These are phyloP conservation scores for Saccopteryx leptura DNA, from an alignment of 2,113 vertebrate species.

Conservation along the genomic window DNA sequence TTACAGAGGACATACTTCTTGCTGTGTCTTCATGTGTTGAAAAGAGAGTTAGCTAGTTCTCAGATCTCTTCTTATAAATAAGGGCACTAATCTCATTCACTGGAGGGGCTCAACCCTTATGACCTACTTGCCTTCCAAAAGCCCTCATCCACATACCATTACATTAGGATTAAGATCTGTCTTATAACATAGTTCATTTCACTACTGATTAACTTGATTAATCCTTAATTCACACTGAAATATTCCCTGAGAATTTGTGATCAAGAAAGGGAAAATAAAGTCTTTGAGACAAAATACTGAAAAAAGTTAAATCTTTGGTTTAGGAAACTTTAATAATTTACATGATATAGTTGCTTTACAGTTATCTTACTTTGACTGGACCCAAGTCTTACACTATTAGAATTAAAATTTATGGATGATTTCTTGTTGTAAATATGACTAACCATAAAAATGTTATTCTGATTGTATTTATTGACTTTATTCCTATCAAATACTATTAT, in stretches of 20 bases:
- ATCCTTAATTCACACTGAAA: not conserved
- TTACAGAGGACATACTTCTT: not conserved
- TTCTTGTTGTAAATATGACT: not conserved
- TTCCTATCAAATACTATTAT: not conserved
- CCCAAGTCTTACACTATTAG: not conserved
- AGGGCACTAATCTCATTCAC: not conserved
- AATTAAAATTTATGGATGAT: not conserved
- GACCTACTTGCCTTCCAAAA: not conserved
- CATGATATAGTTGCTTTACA: not conserved
- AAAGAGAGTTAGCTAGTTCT: not conserved
- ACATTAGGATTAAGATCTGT: not conserved
- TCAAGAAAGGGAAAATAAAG: not conserved
- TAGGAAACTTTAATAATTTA: not conserved
- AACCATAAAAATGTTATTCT: not conserved
- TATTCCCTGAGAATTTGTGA: not conserved
- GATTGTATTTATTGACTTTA: not conserved
- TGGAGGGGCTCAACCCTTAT: not conserved
- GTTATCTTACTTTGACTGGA: conserved; percentile 7
- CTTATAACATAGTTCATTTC: not conserved
- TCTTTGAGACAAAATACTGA: conserved; percentile 27
- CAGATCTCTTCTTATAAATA: not conserved
- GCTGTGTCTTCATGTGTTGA: not conserved
- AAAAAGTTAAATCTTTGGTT: not conserved
- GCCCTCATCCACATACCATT: no score
- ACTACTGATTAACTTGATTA: not conserved